Base-by-base conservation (phyloP, 2,113 vertebrate species). In the Chroicocephalus ridibundus region DNA sequence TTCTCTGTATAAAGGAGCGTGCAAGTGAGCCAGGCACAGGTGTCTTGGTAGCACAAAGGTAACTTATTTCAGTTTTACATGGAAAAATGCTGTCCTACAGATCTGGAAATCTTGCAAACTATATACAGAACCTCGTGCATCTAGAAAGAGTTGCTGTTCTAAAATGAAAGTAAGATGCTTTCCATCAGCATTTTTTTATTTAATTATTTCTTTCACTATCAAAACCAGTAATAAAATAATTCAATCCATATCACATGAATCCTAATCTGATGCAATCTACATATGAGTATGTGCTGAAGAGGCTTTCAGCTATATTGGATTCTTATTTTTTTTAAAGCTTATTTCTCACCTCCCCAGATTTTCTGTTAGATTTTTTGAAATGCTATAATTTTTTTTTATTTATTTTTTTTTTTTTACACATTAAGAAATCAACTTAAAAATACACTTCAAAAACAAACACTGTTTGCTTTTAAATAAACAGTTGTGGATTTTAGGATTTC, bases 11-110 rank as follows among this genome's bases (percentile, higher is more conserved):
- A 68, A 62, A 52, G 1, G 3, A 65, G 17, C 13, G 83, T 6
- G 7, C 5, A 83, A 55, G 17, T 24, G 65, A 55, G 40, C 0
- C 0, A 62, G 44, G 4, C 46, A 78, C 15, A 66, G 34, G 12
- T 46, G 29, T 20, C 20, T 61, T 8, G 21, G 36, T 31, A 86
- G 65, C 40, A 71, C 8, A 57, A 86, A 70, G 11, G 44, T 9
- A 47, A n/a, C 4, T 36, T 44, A 18, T 20, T 66, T 40, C 32
- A 66, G 16, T 64, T 66, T 54, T 38, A 60, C 22, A 22, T 12
- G 18, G 14, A 72, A 70, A 82, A 93, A 64, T 31, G 29, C 21
- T 66, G 14, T 58, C 19, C 47, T 52, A 54, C 34, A 51, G 32
- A 44, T 38, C 18, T 64, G 42, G 32, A 85, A 82, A 17, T 42